Base-by-base conservation (phyloP, 1,140 invertebrate species). In the Caerostris extrusa region DNA sequence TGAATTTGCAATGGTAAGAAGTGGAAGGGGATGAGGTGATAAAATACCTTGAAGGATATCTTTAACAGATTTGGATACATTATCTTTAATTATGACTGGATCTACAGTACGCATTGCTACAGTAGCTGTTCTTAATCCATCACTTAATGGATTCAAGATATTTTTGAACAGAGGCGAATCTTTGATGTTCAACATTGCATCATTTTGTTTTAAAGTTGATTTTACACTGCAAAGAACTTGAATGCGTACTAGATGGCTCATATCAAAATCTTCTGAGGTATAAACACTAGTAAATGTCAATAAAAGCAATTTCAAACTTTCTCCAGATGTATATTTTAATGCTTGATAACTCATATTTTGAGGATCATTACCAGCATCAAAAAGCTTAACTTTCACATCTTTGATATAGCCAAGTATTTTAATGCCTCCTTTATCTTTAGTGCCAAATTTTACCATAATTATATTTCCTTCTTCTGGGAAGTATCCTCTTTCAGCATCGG, bases 1-100 rank as follows among this genome's bases (percentile, higher is more conserved):
- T 56, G 71, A 61, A 12, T 89, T 93, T 17, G 83, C 86, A 57
- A 93, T 67, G 34, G 92, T 93, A 53, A 93, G 61, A 8, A 93
- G 19, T 7, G 92, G 92, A 81, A 93, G 34, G 4, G 85, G 92
- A 82, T 93, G 92, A 17, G 86, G 85, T 58, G 92, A 81, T 82
- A 89, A 53, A 89, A 93, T 93, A 34, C 92, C 92, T 61, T 88
- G 77, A n/a, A 89, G 57, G 57, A 93, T 89, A n/a, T 93, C 92
- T 34, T 53, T 77, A 14, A 93, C 85, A 61, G 85, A 93, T 56
- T 81, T 57, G 8, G 55, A n/a, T 4, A 81, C 19, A 56, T 61
- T 88, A 12, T 88, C 67, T 7, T n/a, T n/a, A 7, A 57, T 19
- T 61, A 82, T 91, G 5, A n/a, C 14, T 1, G 53, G 69, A 5